Evolutionary conservation across 2,797 vertebrate species (phyloP), one percentile per base, ranked within the genome.

Genomic region (Manis pentadactyla): DNA sequence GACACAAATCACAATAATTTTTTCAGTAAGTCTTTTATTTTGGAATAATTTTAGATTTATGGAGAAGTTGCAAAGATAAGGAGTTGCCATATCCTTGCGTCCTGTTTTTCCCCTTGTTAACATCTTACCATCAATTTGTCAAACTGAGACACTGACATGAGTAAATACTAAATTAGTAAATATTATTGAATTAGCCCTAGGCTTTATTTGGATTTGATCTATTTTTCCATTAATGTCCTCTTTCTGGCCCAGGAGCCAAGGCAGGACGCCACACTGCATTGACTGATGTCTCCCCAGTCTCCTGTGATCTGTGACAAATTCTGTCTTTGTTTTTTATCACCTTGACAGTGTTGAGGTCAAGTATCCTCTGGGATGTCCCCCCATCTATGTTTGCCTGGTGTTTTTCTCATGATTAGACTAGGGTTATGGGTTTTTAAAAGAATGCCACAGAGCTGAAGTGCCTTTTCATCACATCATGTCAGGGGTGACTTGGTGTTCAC

Each of bases 21-120:
- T 93, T 39, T 93, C 6, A 64, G 29, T 53, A 53, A 92, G 77
- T 13, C 8, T 78, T 88, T 92, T 15, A 31, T 74, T 94, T 93
- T 73, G 66, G 29, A 85, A 78, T 11, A 71, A 85, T 83, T 95
- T 95, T 90, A 86, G 57, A 85, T 90, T 84, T 82, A 77, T 2
- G 46, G 49, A 68, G 81, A 79, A 79, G 25, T 88, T 69, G 13
- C 34, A 49, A 83, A 93, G 42, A 49, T 13, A 29, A 37, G 90
- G 34, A 49, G 31, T n/a, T 93, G 10, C 17, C 27, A 18, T 29
- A 25, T 23, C 25, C 9, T 39, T 31, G 19, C 4, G 61, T 11
- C 27, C 14, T 37, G 14, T 46, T 73, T 93, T 51, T 25, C 29
- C 39, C 77, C 12, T 68, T 27, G 6, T 51, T 84, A 46, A 85